A percentile compares a stretch with the other conserved stretches of the same genome.
phyloP scores from a whole-genome alignment of 2,113 vertebrate species.

The Salvelinus fontinalis region DNA sequence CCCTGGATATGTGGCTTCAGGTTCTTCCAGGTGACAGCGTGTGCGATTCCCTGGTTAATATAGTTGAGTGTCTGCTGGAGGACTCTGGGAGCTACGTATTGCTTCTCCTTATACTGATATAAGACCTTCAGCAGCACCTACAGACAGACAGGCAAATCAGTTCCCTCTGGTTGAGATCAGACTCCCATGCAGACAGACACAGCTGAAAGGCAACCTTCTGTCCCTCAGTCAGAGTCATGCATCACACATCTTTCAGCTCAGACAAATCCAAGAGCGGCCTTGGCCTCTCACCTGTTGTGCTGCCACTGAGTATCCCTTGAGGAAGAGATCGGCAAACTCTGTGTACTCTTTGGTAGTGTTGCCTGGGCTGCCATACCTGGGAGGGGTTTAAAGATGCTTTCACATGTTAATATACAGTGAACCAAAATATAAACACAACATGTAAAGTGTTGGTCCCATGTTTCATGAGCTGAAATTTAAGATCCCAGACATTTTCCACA shows the following conservation, averaged over 20 bases:
- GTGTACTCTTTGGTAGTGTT: constrained; percentile 99
- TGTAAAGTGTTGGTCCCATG: no score
- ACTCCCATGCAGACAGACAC: not conserved
- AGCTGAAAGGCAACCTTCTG: not conserved
- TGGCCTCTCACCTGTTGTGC: constrained; percentile 84
- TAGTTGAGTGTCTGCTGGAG: constrained; percentile 97
- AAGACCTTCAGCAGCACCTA: constrained; percentile 97
- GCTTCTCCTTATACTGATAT: constrained; percentile 96
- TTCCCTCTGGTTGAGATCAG: not conserved
- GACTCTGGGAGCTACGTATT: constrained; percentile 95
- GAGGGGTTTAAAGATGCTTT: constrained; percentile 1
- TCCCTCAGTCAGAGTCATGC: not conserved
- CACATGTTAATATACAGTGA: not conserved
- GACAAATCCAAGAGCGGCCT: not conserved
- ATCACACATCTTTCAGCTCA: not conserved
- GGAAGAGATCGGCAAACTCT: constrained; percentile 97
- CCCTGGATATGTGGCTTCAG: constrained; percentile 96
- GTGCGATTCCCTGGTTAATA: constrained; percentile 96
- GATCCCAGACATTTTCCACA: no score
- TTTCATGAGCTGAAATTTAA: no score
- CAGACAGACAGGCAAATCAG: constrained; percentile 30
- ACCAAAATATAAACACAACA: no score
- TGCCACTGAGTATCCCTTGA: constrained; percentile 94
- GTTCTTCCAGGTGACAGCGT: constrained; percentile 97
- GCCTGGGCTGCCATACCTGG: constrained; percentile 95